Conservation (phyloP, 2,888 invertebrate genomes). For the Drosophila pegasa region DNA sequence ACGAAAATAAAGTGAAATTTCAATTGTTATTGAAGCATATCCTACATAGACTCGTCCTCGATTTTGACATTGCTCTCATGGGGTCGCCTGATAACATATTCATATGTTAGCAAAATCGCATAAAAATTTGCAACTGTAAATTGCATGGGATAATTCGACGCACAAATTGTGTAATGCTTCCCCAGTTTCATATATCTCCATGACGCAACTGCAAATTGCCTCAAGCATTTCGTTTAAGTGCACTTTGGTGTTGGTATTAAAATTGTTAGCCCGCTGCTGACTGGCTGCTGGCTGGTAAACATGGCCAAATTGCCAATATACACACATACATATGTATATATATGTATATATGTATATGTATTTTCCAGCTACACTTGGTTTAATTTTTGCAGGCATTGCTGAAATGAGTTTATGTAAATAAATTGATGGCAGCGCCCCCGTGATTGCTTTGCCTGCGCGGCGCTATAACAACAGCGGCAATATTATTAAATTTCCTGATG, state of each 20-base stretch:
- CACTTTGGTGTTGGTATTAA: conserved; percentile 61
- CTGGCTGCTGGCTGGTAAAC: conserved; percentile 4
- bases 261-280: conserved; percentile 25
- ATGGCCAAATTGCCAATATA: conserved; percentile 33
- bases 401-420: conserved; percentile 27
- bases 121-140: conserved; percentile 19
- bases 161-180: conserved; percentile 33
- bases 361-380: conserved; percentile 25
- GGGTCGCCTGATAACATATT: conserved; percentile 18
- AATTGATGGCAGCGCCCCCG: conserved; percentile 5
- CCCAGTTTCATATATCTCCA: conserved; percentile 25
- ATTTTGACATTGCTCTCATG: conserved; percentile 19
- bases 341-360: not conserved
- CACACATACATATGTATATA: not conserved
- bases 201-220: conserved; percentile 43
- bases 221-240: conserved; percentile 53
- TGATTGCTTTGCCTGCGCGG: not conserved
- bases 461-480: not conserved
- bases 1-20: not conserved
- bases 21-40: not conserved
- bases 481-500: not conserved
- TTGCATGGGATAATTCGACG: conserved; percentile 8
- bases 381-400: conserved; percentile 19
- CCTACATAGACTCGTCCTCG: too few species aligned
- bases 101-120: conserved; percentile 13